Conservation (phyloP, 2,113 vertebrate species). For the Gallinago media region DNA sequence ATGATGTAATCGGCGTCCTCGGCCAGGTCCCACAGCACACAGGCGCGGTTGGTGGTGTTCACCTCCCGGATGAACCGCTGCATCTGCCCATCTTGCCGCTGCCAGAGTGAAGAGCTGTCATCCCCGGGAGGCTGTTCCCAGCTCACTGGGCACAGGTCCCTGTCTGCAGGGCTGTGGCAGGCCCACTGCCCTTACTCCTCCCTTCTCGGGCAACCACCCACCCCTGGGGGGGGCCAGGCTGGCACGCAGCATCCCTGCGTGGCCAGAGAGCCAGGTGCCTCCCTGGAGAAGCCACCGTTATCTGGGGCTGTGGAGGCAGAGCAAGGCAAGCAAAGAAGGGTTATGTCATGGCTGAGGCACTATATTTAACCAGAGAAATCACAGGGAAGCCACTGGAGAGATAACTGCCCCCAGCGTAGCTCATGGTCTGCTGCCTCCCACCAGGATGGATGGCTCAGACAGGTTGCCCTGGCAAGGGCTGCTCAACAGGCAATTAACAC, state of each 20-base stretch:
- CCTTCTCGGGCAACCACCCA: not conserved
- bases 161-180: not conserved
- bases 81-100: slow-evolving; percentile 94
- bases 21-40: slow-evolving; percentile 95
- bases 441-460: not conserved
- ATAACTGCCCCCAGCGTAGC: not conserved
- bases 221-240: not conserved
- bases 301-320: not conserved
- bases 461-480: not conserved
- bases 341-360: not conserved
- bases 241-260: not conserved
- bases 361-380: not conserved
- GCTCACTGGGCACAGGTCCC: not conserved
- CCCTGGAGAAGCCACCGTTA: not conserved
- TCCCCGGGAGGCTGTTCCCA: not conserved
- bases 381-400: not conserved
- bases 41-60: slow-evolving; percentile 95
- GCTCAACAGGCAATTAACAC: no score
- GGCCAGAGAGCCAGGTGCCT: not conserved
- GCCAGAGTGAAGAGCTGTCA: slow-evolving; percentile 32
- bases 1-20: slow-evolving; percentile 95
- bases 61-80: slow-evolving; percentile 97
- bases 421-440: not conserved
- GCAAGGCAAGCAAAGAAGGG: not conserved
- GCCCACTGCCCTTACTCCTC: not conserved